phyloP scores from a whole-genome alignment of 2,113 vertebrate species.

The Tupaia tana region DNA sequence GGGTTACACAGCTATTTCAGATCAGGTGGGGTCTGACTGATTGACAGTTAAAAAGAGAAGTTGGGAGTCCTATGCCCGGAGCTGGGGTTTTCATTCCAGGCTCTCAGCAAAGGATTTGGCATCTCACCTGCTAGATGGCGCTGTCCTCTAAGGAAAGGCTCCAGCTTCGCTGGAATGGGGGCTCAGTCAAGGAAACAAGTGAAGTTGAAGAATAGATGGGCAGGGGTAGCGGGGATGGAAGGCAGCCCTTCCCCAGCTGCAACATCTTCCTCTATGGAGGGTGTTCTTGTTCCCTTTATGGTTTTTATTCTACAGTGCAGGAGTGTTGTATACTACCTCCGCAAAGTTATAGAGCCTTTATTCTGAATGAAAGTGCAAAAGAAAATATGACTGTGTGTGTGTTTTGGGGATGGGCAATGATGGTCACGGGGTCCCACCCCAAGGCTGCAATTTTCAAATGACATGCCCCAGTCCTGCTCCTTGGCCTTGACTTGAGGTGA shows the following conservation, averaged over 20 bases:
- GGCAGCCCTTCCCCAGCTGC: not conserved
- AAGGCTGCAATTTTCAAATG: conserved; percentile 80
- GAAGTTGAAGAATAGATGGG: conserved; percentile 42
- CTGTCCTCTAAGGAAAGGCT: conserved; percentile 86
- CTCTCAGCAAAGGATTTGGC: not conserved
- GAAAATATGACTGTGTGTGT: not conserved
- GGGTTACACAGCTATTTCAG: not conserved
- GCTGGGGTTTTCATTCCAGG: not conserved
- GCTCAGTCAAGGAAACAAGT: not conserved
- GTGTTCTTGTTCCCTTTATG: not conserved
- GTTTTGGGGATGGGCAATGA: not conserved
- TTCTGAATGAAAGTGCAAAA: conserved; percentile 67
- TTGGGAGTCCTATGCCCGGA: not conserved
- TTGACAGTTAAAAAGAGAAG: not conserved
- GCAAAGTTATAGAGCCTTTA: conserved; percentile 78
- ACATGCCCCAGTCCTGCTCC: conserved; percentile 63
- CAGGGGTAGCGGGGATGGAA: not conserved
- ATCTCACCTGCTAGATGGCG: conserved; percentile 87
- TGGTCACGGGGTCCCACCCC: conserved; percentile 67
- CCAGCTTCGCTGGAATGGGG: not conserved
- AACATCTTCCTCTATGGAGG: not conserved
- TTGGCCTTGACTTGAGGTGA: conserved; percentile 76
- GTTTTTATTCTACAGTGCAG: conserved; percentile 66
- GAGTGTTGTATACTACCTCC: conserved; percentile 50
- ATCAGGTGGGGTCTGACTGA: not conserved